These are phyloP conservation scores for Pogonus chalceus DNA, from an alignment of 1,140 invertebrate genomes.

Conservation along the genomic window DNA sequence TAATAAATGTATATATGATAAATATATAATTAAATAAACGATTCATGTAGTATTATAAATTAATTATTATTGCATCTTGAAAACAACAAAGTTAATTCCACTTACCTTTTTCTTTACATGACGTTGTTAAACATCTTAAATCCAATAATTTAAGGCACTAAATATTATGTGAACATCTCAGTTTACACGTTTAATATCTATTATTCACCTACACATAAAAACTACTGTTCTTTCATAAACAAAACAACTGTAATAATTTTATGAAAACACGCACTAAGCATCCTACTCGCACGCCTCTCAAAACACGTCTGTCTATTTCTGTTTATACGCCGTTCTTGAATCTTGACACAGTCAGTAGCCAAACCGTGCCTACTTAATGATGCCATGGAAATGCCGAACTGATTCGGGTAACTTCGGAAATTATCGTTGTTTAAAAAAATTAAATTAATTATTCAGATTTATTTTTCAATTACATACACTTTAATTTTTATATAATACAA, in stretches of 20 bases:
- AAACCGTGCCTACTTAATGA: background rate
- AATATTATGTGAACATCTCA: background rate
- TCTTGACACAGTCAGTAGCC: background rate
- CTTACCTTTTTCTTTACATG: too few relatives aligned
- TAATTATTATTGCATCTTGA: too few relatives aligned
- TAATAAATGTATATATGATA: too few relatives aligned
- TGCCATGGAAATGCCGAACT: too few relatives aligned
- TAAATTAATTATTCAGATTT: too few relatives aligned
- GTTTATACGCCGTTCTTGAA: background rate
- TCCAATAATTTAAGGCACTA: background rate
- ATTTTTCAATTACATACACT: too few relatives aligned
- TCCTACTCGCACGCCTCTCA: background rate
- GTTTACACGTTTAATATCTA: slow-evolving; percentile 2
- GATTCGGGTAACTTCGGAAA: background rate
- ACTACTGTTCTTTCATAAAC: background rate
- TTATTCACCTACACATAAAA: background rate
- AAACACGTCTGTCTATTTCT: background rate
- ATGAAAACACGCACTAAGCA: background rate
- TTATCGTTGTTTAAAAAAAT: too few relatives aligned
- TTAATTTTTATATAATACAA: too few relatives aligned
- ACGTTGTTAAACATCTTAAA: background rate
- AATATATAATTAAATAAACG: too few relatives aligned
- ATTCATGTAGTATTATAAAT: too few relatives aligned
- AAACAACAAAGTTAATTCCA: too few relatives aligned
- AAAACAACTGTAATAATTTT: too few relatives aligned